phyloP scores from a whole-genome alignment of 2,888 invertebrate species.

The Euproctis similis region DNA sequence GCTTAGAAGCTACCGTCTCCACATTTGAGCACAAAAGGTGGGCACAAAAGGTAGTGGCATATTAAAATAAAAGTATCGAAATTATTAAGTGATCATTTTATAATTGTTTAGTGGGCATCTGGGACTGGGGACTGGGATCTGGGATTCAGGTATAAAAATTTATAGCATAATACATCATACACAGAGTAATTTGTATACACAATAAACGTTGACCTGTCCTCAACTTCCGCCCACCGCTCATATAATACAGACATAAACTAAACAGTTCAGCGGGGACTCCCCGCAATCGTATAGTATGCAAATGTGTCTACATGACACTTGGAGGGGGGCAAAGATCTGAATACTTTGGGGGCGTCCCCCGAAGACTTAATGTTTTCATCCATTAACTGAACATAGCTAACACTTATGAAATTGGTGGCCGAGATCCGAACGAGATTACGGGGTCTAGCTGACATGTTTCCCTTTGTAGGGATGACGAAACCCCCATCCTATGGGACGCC shows the following conservation, averaged over 20 bases:
- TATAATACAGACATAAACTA: constrained; percentile 11
- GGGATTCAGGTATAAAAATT: no score
- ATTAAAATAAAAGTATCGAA: no score
- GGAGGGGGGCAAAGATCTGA: constrained; percentile 11
- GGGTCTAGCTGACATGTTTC: constrained; percentile 57
- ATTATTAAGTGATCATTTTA: no score
- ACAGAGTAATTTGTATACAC: no score
- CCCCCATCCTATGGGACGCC: no score
- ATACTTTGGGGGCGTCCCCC: constrained; percentile 38
- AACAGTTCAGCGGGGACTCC: constrained; percentile 17
- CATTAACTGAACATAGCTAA: constrained; percentile 56
- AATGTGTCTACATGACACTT: constrained; percentile 30
- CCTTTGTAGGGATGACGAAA: constrained; percentile 42
- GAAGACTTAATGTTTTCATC: constrained; percentile 69
- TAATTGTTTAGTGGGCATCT: no score
- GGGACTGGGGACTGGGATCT: no score
- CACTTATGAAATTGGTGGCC: constrained; percentile 71
- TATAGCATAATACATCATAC: no score
- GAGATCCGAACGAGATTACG: constrained; percentile 68
- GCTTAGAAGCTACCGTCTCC: no score
- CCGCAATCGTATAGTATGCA: constrained; percentile 48
- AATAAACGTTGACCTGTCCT: constrained; percentile 7
- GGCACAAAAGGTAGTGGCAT: no score
- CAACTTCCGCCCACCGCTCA: constrained; percentile 9
- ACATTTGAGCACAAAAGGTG: no score